Base-by-base conservation (phyloP, 1,140 invertebrate genomes). In the Amphibalanus amphitrite region DNA sequence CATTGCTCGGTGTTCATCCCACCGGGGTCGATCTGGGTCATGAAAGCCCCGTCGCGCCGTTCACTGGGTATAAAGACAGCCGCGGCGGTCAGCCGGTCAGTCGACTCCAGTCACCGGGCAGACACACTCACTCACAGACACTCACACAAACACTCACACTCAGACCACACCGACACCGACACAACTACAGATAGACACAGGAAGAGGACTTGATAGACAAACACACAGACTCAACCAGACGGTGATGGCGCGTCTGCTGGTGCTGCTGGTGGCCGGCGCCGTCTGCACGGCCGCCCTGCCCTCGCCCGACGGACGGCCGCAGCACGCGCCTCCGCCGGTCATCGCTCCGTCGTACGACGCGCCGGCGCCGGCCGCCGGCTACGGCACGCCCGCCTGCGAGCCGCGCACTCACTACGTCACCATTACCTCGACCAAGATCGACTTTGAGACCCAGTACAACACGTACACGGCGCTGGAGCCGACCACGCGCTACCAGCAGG, bases 401-500 rank as follows among this genome's bases (percentile, higher is more conserved):
- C 26, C 65, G 3, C 10, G 28, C n/a, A 67, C 65, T 17, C 65
- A 67, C 65, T 67, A 67, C 28, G 65, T 67, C 65, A 67, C 65
- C 65, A 25, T 67, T 1, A 67, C 65, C 28, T 67, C 65, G 6
- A 67, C 17, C 65, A 67, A 67, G 65, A 67, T 67, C 28, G 65
- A 25, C 65, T 67, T 20, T 26, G 65, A 67, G 17, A 67, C 65
- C 17, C 20, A 28, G 26, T 67, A 67, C 65, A 67, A 67, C 65
- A 67, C 65, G 28, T 67, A 67, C 65, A 67, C 65, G 28, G 65
- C 65, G n/a, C 65, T 67, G 65, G 10, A 67, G 65, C 73, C 73
- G 3, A 74, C 73, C 28, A 74, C 73, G 17, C 30, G 72, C 26
- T 72, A 74, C 67, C 71, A 70, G 13, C 33, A 74, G 67, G 69